These are phyloP conservation scores for Leptopilina clavipes DNA, from an alignment of 1,140 invertebrate species.

Conservation along the genomic window DNA sequence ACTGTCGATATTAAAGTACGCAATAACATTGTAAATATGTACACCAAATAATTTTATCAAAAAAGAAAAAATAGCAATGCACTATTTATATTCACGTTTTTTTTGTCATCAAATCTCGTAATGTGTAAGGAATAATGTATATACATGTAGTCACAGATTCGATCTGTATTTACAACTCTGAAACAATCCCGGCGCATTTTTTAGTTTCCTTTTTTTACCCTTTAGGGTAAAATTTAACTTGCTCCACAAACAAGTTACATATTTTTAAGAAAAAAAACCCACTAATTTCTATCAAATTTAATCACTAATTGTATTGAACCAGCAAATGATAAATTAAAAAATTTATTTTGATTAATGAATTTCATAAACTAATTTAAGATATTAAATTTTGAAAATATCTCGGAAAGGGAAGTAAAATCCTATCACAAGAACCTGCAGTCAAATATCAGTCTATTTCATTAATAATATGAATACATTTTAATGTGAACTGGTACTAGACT, in stretches of 20 bases:
- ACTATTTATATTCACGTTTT: slow-evolving; percentile 8
- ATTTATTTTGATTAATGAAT: background rate
- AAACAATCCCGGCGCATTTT: slow-evolving; percentile 10
- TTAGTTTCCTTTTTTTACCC: background rate
- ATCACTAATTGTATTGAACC: background rate
- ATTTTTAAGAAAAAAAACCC: background rate
- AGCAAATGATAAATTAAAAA: background rate
- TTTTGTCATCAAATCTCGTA: background rate
- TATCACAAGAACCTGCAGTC: slow-evolving; percentile 29
- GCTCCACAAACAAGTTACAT: background rate
- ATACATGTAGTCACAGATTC: slow-evolving; percentile 25
- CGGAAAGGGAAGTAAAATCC: slow-evolving; percentile 12
- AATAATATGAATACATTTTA: slow-evolving; percentile 9
- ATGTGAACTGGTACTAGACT: slow-evolving; percentile 10
- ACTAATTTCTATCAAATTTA: background rate
- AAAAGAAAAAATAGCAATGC: slow-evolving; percentile 2
- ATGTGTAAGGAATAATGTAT: slow-evolving; percentile 26
- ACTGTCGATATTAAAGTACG: slow-evolving; percentile 47
- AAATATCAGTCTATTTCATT: slow-evolving; percentile 26
- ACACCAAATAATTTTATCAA: slow-evolving; percentile 38
- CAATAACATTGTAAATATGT: slow-evolving; percentile 52
- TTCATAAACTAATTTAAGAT: background rate
- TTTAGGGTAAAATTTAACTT: slow-evolving; percentile 12
- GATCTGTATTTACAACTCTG: slow-evolving; percentile 29
- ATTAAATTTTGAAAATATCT: slow-evolving; percentile 14